Conservation (phyloP, 1,140 invertebrate genomes). For the Himalopsyche phryganea region DNA sequence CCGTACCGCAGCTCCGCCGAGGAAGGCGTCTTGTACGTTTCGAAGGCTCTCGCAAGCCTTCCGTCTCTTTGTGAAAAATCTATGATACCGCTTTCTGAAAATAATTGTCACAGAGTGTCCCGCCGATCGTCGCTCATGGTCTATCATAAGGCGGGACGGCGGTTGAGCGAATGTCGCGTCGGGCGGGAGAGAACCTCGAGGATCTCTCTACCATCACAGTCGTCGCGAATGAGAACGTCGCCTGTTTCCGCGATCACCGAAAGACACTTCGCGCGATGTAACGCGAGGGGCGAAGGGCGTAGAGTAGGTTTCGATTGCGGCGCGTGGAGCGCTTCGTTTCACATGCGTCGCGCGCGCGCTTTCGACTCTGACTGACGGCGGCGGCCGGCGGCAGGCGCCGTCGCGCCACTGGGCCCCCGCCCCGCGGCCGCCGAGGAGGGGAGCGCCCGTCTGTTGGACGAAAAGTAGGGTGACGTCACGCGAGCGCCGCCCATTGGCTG, state of each 20-base stretch:
- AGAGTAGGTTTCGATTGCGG: background rate
- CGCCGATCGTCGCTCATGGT: conserved; percentile 33
- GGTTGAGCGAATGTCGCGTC: conserved; percentile 33
- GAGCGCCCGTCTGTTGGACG: conserved; percentile 36
- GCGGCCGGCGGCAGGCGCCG: conserved; percentile 31
- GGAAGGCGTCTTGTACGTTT: conserved; percentile 62
- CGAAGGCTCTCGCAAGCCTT: conserved; percentile 57
- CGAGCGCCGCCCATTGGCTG: conserved; percentile 34
- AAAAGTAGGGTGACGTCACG: conserved; percentile 42
- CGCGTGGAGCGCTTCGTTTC: conserved; percentile 7
- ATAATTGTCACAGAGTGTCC: conserved; percentile 39
- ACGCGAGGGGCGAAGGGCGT: conserved; percentile 36
- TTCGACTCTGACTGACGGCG: conserved; percentile 38
- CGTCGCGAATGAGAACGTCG: background rate
- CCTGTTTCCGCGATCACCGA: background rate
- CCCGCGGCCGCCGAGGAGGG: conserved; percentile 38
- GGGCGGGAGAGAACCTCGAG: conserved; percentile 25
- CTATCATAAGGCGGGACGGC: conserved; percentile 36
- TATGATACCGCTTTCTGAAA: conserved; percentile 31
- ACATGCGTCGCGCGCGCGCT: conserved; percentile 49
- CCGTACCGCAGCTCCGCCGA: conserved; percentile 58
- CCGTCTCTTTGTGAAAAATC: conserved; percentile 37
- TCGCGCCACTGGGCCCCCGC: conserved; percentile 46
- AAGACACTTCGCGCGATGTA: conserved; percentile 2
- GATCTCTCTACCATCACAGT: conserved; percentile 24